Base-by-base conservation (phyloP, 1,140 invertebrate genomes). In the Homalodisca vitripennis region DNA sequence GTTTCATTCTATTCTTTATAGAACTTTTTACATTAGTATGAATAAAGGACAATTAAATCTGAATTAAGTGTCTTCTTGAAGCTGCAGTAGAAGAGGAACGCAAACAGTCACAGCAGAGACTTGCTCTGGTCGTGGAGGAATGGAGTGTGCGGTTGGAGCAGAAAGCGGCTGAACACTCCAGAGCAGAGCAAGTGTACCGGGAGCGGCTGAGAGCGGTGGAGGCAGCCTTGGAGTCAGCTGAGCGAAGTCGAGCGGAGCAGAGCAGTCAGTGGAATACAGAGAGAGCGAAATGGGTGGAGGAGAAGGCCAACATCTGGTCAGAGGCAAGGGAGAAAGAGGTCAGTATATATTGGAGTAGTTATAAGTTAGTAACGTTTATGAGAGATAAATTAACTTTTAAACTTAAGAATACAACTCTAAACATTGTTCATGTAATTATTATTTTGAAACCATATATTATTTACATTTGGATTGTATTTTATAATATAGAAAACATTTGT, bases 81-180 rank as follows among this genome's bases (percentile, higher is more conserved):
- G 55, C 55, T 60, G 55, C 55, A 27, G 55, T 60, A 10, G 55
- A 60, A 13, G 14, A 60, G 26, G 55, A 60, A 26, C 55, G 55
- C 3, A 29, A 24, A 3, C 55, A 60, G 55, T 22, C 55, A 6
- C 55, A 60, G 55, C 55, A 60, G 26, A 26, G 55, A 10, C 22
- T 60, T 10, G 22, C 55, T 12, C 27, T 60, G 27, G 22, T 60
- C 22, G 55, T 27, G 55, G 14, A 60, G 26, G 55, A 60, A 10
- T 60, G 55, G 55, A 60, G 55, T 26, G 26, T 26, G 55, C 55
- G 55, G 3, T 13, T 60, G 24, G 14, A 60, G 55, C 55, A 60
- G 55, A 60, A 26, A 27, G 55, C 14, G n/a, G 14, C 55, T 14
- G 55, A 60, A n/a, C 55, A 30, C 22, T 6, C 2, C 55, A 60